A percentile compares a stretch with the other conserved stretches of the same genome.
Conservation (phyloP, 2,888 invertebrate genomes). For the Lepidocyrtinus sp. region DNA sequence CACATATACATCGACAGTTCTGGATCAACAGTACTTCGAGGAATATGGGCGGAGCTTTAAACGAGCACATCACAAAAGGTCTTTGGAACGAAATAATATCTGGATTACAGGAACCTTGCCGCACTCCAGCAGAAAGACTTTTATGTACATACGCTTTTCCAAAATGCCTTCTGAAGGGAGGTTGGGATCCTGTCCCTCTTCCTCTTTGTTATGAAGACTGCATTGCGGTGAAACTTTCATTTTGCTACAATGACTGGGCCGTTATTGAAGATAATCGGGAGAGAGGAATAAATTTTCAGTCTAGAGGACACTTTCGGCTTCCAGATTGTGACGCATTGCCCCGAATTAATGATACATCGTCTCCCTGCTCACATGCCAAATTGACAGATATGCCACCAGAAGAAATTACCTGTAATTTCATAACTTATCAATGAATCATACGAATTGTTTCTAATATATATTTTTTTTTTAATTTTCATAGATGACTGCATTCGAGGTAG, state of each 20-base stretch:
- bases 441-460: not conserved
- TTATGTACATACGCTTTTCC: constrained; percentile 95
- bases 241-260: constrained; percentile 96
- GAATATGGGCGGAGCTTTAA: constrained; percentile 81
- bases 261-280: constrained; percentile 90
- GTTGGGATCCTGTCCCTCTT: constrained; percentile 79
- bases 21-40: constrained; percentile 83
- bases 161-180: constrained; percentile 81
- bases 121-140: constrained; percentile 90
- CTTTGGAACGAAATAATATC: constrained; percentile 90
- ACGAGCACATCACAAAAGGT: constrained; percentile 87
- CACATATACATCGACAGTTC: constrained; percentile 75
- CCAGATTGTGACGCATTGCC: constrained; percentile 90
- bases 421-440: not conserved
- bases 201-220: constrained; percentile 95
- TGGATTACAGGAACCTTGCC: constrained; percentile 86
- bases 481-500: constrained; percentile 89
- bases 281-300: constrained; percentile 83
- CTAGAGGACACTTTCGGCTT: constrained; percentile 88
- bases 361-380: constrained; percentile 87
- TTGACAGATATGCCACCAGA: constrained; percentile 86
- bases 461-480: constrained; percentile 72
- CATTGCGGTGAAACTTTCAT: constrained; percentile 89
- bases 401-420: constrained; percentile 82
- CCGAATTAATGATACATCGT: constrained; percentile 77